phyloP scores from a whole-genome alignment of 2,888 invertebrate genomes.

The Nebria brevicollis region DNA sequence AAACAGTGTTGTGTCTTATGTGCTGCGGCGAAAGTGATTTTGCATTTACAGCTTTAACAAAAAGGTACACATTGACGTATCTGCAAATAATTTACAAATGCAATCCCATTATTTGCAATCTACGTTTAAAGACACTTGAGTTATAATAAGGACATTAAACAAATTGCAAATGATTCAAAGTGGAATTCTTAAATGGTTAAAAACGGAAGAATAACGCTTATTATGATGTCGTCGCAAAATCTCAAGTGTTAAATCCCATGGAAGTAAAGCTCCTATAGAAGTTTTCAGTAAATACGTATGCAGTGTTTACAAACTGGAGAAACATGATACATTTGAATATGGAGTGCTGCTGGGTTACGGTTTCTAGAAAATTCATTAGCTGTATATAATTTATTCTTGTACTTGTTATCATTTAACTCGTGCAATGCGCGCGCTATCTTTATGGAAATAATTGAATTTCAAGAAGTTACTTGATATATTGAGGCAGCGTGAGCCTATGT shows the following conservation, averaged over 20 bases:
- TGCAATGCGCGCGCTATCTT: background rate
- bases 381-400: conserved; percentile 16
- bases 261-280: too few species aligned
- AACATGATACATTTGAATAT: background rate
- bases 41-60: background rate
- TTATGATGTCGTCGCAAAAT: too few species aligned
- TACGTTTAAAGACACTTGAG: too few species aligned
- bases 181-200: too few species aligned
- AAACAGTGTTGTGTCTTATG: background rate
- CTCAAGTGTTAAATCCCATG: too few species aligned
- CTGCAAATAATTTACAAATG: too few species aligned
- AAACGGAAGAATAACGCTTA: too few species aligned
- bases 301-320: background rate
- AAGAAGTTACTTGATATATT: conserved; percentile 10
- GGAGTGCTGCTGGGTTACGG: background rate
- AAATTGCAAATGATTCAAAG: too few species aligned
- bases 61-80: too few species aligned
- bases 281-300: too few species aligned
- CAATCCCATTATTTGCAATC: too few species aligned
- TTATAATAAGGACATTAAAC: too few species aligned
- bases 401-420: conserved; percentile 12
- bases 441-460: conserved; percentile 11
- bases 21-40: background rate
- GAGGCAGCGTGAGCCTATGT: background rate
- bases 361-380: conserved; percentile 11